Evolutionary conservation across 2,888 invertebrate genomes (phyloP).

Genomic region (Agrypnus murinus): DNA sequence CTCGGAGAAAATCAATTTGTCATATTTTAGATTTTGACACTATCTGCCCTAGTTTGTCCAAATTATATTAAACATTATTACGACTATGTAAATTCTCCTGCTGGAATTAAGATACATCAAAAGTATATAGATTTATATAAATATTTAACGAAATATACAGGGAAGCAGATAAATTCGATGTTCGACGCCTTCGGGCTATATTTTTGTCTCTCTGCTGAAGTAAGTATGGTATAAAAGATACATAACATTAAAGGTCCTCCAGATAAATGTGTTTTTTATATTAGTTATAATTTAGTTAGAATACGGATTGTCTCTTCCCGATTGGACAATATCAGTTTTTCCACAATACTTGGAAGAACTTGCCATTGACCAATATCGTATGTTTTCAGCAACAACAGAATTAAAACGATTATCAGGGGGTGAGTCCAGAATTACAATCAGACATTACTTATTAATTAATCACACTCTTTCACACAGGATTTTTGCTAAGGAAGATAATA

Average conservation of each 20-base stretch:
- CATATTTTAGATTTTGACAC: slow-evolving; percentile 42
- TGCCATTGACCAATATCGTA: slow-evolving; percentile 66
- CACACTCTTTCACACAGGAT: not conserved
- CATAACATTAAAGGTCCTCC: not conserved
- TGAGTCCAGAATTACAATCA: no score
- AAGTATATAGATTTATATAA: slow-evolving; percentile 2
- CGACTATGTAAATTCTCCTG: not conserved
- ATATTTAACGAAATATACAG: slow-evolving; percentile 8
- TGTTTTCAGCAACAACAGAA: slow-evolving; percentile 64
- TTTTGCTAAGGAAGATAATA: not conserved
- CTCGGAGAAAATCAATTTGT: no score
- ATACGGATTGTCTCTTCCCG: slow-evolving; percentile 66
- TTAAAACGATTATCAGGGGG: slow-evolving; percentile 70
- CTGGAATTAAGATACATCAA: not conserved
- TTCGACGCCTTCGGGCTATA: not conserved
- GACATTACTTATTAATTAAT: no score
- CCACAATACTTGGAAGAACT: slow-evolving; percentile 65
- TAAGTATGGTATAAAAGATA: not conserved
- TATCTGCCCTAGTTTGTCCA: not conserved
- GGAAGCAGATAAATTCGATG: not conserved
- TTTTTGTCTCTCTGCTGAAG: not conserved
- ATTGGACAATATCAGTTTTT: slow-evolving; percentile 68
- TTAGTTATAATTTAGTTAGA: slow-evolving; percentile 59
- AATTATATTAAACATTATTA: not conserved
- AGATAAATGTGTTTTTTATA: not conserved